Percentiles rank a stretch among this genome's conserved stretches.
These are phyloP conservation scores for Acronicta psi DNA, from an alignment of 2,888 invertebrate genomes.

Conservation along the genomic window DNA sequence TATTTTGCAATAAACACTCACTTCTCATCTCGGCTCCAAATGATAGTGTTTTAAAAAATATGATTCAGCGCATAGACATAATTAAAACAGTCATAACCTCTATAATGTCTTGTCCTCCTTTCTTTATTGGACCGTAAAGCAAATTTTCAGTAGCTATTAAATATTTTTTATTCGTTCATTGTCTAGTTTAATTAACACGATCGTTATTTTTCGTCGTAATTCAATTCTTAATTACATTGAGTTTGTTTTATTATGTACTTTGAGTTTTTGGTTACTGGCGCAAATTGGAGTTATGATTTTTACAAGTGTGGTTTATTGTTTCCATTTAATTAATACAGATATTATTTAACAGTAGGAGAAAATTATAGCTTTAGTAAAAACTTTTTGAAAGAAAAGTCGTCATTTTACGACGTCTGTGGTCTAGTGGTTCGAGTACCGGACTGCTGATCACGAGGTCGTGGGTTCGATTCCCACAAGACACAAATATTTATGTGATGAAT, in stretches of 20 bases:
- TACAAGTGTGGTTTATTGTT: slow-evolving; percentile 8
- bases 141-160: slow-evolving; percentile 57
- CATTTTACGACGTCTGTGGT: too few relatives aligned
- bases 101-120: slow-evolving; percentile 52
- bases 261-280: slow-evolving; percentile 45
- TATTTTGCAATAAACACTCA: slow-evolving; percentile 31
- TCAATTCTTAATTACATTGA: slow-evolving; percentile 53
- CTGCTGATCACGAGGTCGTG: too few relatives aligned
- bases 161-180: slow-evolving; percentile 58
- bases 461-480: too few relatives aligned
- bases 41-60: slow-evolving; percentile 35
- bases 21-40: slow-evolving; percentile 30
- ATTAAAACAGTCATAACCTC: slow-evolving; percentile 48
- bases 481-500: too few relatives aligned
- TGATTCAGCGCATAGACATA: slow-evolving; percentile 38
- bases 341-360: too few relatives aligned
- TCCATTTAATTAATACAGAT: background rate
- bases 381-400: too few relatives aligned
- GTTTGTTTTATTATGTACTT: slow-evolving; percentile 49
- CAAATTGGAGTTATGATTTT: slow-evolving; percentile 34
- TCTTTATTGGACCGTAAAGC: slow-evolving; percentile 57
- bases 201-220: slow-evolving; percentile 56
- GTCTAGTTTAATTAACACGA: slow-evolving; percentile 58
- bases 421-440: too few relatives aligned
- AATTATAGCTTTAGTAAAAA: background rate